Percentiles rank a stretch among this genome's conserved stretches.
Conservation (phyloP, 1,140 invertebrate species). For the Ips nitidus region DNA sequence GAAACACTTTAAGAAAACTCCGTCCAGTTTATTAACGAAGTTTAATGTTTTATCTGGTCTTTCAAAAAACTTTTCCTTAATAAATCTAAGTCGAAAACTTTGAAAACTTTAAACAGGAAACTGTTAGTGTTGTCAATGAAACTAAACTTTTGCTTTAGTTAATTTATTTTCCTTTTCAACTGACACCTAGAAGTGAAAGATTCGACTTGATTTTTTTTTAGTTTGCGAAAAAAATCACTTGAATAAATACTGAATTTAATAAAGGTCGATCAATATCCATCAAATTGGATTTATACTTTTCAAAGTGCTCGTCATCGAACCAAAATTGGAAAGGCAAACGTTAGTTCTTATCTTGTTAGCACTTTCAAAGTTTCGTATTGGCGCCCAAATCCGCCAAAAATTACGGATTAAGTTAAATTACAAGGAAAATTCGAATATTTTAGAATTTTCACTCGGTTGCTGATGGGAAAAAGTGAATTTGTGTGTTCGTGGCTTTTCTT, state of each 20-base stretch:
- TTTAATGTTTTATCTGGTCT: too few relatives aligned
- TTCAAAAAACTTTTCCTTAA: too few relatives aligned
- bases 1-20: too few relatives aligned
- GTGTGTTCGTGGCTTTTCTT: too few relatives aligned
- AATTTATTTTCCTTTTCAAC: background rate
- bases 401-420: slow-evolving; percentile 34
- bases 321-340: slow-evolving; percentile 24
- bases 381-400: slow-evolving; percentile 30
- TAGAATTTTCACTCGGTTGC: slow-evolving; percentile 8
- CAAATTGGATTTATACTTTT: slow-evolving; percentile 25
- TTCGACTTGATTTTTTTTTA: too few relatives aligned
- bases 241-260: too few relatives aligned
- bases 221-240: too few relatives aligned
- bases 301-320: slow-evolving; percentile 9
- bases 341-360: slow-evolving; percentile 31
- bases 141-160: background rate
- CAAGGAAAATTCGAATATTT: slow-evolving; percentile 26
- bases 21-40: too few relatives aligned
- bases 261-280: too few relatives aligned
- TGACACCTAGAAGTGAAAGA: too few relatives aligned
- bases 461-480: too few relatives aligned
- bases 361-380: slow-evolving; percentile 28
- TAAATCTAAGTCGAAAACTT: background rate
- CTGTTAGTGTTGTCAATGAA: slow-evolving; percentile 3
- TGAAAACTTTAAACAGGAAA: slow-evolving; percentile 1